phyloP scores from a whole-genome alignment of 2,888 invertebrate genomes.

The Diploptera punctata region DNA sequence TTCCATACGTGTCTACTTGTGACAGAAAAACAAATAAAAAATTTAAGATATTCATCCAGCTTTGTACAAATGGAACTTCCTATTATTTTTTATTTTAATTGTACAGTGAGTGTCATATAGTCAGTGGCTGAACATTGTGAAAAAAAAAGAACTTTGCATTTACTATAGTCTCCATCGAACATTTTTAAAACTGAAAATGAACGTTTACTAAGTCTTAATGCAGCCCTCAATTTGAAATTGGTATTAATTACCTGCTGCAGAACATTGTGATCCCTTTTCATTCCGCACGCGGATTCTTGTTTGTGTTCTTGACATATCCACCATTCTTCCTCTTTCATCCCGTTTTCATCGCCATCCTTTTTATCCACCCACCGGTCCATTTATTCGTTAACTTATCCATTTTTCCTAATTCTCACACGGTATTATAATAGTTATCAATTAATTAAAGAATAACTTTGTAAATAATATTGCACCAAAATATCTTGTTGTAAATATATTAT shows the following conservation, averaged over 20 bases:
- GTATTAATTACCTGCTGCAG: background rate
- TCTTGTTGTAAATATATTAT: conserved; percentile 42
- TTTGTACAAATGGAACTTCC: conserved; percentile 35
- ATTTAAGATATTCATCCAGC: conserved; percentile 8
- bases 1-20: background rate
- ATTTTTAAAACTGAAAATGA: conserved; percentile 15
- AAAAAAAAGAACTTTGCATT: background rate
- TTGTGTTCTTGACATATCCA: conserved; percentile 29
- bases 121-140: conserved; percentile 34
- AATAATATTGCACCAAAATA: conserved; percentile 41
- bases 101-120: conserved; percentile 40
- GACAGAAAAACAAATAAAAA: background rate
- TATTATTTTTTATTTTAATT: conserved; percentile 28
- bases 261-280: conserved; percentile 18
- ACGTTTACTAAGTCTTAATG: background rate
- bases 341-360: conserved; percentile 1
- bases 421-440: conserved; percentile 17
- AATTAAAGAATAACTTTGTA: conserved; percentile 39
- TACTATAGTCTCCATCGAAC: conserved; percentile 36
- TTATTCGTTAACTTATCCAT: background rate
- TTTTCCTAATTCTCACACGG: conserved; percentile 10
- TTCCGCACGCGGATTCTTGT: conserved; percentile 15
- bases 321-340: background rate
- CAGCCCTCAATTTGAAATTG: background rate
- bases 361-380: background rate